These are phyloP conservation scores for Periophthalmodon schlosseri DNA, from an alignment of 2,113 vertebrate genomes.

Conservation along the genomic window DNA sequence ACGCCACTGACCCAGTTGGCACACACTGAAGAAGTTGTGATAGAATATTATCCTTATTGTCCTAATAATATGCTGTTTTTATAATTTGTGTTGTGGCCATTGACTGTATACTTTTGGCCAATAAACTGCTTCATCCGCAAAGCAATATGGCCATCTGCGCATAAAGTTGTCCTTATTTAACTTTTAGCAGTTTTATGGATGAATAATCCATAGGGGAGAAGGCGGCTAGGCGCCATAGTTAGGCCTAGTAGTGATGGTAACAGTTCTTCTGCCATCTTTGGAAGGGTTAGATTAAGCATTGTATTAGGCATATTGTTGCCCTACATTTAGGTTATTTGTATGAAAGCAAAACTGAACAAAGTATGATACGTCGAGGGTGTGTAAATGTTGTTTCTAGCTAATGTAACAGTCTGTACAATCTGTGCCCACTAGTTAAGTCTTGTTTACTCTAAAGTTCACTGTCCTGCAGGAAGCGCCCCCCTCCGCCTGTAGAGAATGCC, in stretches of 20 bases:
- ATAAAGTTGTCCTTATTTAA: background rate
- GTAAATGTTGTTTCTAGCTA: background rate
- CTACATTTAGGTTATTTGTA: background rate
- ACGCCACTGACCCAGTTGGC: background rate
- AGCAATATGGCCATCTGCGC: slow-evolving; percentile 9
- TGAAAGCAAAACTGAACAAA: no score
- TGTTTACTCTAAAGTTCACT: slow-evolving; percentile 1
- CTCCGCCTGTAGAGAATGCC: background rate
- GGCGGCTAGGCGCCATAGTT: background rate
- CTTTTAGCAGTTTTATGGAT: background rate
- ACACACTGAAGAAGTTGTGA: background rate
- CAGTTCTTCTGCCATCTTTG: background rate
- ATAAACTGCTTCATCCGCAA: background rate
- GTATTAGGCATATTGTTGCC: background rate
- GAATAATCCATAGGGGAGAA: background rate
- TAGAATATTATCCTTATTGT: background rate
- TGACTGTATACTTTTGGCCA: background rate
- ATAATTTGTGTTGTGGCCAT: background rate
- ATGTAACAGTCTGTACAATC: background rate
- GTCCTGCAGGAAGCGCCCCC: background rate
- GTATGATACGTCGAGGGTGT: background rate
- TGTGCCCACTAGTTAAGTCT: background rate
- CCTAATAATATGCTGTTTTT: no score
- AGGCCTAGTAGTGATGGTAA: background rate
- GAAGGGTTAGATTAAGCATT: background rate